Evolutionary conservation across 2,797 vertebrate species (phyloP).

Genomic region (Paratrypauchen microcephalus): DNA sequence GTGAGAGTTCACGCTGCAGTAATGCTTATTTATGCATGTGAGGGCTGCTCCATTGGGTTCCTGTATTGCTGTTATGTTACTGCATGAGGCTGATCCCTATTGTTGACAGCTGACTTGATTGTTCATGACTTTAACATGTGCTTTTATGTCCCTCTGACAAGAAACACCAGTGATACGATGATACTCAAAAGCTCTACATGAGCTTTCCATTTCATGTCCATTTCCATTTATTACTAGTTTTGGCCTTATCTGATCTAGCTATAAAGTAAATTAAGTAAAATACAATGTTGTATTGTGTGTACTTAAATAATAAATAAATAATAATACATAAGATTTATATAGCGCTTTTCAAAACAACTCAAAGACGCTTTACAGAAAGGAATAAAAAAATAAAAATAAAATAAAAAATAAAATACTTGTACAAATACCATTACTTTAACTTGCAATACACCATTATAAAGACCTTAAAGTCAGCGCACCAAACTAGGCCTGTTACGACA

Average conservation of each 20-base stretch:
- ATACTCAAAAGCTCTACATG: background rate
- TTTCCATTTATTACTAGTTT: background rate
- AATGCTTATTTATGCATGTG: slow-evolving; percentile 6
- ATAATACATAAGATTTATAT: too few species aligned
- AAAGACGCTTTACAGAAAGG: too few species aligned
- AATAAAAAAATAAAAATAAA: too few species aligned
- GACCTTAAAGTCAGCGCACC: too few species aligned
- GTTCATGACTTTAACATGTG: slow-evolving; percentile 4
- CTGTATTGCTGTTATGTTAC: background rate
- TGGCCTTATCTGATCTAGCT: background rate
- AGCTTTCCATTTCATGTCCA: background rate
- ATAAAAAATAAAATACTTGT: too few species aligned
- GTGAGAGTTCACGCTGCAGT: background rate
- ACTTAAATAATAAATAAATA: too few species aligned
- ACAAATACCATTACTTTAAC: too few species aligned
- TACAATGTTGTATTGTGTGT: too few species aligned
- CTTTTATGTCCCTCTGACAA: background rate
- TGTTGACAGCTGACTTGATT: background rate
- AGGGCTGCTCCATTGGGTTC: background rate
- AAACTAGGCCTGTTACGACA: too few species aligned
- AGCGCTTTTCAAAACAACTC: too few species aligned
- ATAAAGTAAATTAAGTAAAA: background rate
- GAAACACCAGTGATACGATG: background rate
- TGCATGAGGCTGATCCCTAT: background rate
- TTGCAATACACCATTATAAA: too few species aligned